Conservation (phyloP, 35 echinoderm and acorn worm species). For the Lytechinus variegatus region DNA sequence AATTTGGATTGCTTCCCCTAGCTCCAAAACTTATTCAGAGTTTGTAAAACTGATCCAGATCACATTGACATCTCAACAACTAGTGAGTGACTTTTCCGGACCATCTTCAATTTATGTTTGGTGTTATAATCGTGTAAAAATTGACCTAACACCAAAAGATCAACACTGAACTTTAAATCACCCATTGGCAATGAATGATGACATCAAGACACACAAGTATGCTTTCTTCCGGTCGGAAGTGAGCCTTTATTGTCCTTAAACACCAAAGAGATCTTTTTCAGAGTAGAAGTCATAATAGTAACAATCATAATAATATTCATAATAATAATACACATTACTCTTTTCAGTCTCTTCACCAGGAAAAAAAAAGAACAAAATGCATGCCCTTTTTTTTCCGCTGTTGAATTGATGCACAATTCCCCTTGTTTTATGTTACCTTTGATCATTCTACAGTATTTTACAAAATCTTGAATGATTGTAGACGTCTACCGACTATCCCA, state of each 20-base stretch:
- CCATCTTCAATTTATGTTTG: no score
- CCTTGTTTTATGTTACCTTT: not conserved
- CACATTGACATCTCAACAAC: no score
- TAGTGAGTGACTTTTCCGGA: no score
- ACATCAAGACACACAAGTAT: not conserved
- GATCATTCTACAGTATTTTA: slow-evolving; percentile 38
- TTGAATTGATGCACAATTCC: not conserved
- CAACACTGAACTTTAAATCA: no score
- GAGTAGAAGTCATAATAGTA: slow-evolving; percentile 53
- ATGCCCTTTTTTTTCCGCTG: no score
- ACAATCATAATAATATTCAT: slow-evolving; percentile 41
- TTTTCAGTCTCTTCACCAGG: not conserved
- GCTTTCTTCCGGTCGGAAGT: slow-evolving; percentile 29
- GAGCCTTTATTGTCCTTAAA: slow-evolving; percentile 57
- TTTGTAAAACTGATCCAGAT: no score
- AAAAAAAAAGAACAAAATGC: not conserved
- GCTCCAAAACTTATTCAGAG: no score
- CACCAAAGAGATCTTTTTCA: slow-evolving; percentile 54
- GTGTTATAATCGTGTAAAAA: no score
- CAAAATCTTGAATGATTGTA: slow-evolving; percentile 37
- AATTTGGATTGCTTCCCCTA: no score
- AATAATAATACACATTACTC: slow-evolving; percentile 20
- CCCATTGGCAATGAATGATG: not conserved
- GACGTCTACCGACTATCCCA: not conserved
- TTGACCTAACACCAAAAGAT: no score